Evolutionary conservation across 2,888 invertebrate species (phyloP).

Genomic region (Fabriciana adippe): DNA sequence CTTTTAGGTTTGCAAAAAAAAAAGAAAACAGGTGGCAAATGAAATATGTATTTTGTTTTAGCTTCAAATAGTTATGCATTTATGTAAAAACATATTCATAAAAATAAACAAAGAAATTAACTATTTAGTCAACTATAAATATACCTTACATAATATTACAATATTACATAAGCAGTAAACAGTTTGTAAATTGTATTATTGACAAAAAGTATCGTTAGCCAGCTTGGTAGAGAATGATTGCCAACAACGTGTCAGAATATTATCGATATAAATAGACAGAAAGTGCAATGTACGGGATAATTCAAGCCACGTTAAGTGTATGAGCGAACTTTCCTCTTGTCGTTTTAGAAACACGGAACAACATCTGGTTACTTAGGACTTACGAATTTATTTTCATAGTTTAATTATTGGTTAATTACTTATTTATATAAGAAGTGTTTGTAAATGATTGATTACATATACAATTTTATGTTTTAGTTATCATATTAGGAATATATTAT

Average conservation of each 20-base stretch:
- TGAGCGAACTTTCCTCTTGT: slow-evolving; percentile 30
- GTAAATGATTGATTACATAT: no score
- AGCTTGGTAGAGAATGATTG: slow-evolving; percentile 44
- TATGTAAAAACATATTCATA: no score
- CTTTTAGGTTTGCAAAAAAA: no score
- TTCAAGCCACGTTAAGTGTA: slow-evolving; percentile 42
- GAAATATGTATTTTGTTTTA: no score
- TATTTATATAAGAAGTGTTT: no score
- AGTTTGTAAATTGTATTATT: slow-evolving; percentile 43
- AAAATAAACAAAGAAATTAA: neutral
- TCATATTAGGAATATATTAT: no score
- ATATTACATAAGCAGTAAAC: slow-evolving; percentile 17
- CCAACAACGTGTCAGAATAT: slow-evolving; percentile 50
- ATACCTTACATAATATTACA: neutral
- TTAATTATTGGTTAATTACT: neutral
- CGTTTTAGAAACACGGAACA: slow-evolving; percentile 27
- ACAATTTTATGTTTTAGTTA: no score
- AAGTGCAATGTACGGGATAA: slow-evolving; percentile 61
- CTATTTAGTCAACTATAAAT: neutral
- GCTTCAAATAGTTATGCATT: no score
- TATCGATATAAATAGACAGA: slow-evolving; percentile 54
- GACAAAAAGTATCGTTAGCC: slow-evolving; percentile 42
- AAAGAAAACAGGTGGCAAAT: no score
- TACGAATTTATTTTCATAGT: neutral
- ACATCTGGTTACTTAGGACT: neutral